A percentile compares a stretch with the other conserved stretches of the same genome.
These are phyloP conservation scores for Antedon mediterranea DNA, from an alignment of 53 echinoderm and acorn worm species.

Conservation along the genomic window DNA sequence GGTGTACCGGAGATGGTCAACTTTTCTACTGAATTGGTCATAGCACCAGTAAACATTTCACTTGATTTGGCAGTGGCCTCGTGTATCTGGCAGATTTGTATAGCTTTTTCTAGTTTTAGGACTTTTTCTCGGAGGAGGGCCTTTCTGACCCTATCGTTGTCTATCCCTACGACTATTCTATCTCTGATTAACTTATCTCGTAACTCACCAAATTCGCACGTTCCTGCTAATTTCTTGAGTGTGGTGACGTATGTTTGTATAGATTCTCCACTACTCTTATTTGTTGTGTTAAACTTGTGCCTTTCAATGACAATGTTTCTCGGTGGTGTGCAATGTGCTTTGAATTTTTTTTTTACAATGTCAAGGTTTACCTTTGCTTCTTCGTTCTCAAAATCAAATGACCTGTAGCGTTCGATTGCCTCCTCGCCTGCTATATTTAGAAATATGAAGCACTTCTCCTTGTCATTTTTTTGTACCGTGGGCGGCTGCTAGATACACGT, in stretches of 20 bases:
- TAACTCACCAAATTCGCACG: background rate
- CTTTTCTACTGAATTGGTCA: no score
- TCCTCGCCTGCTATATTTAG: constrained; percentile 6
- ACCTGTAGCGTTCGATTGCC: constrained; percentile 3
- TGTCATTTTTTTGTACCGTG: background rate
- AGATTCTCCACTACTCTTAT: background rate
- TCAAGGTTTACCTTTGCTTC: background rate
- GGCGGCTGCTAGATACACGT: constrained; percentile 11
- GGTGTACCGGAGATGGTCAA: no score
- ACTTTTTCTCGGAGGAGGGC: background rate
- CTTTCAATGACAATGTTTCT: background rate
- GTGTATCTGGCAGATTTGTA: constrained; percentile 11
- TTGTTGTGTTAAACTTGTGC: constrained; percentile 4
- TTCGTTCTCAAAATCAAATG: background rate
- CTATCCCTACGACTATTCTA: constrained; percentile 4
- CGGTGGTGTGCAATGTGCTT: background rate
- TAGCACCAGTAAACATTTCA: no score
- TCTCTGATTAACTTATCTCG: constrained; percentile 7
- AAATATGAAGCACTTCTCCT: background rate
- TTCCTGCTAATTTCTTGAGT: background rate
- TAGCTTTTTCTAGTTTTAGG: background rate
- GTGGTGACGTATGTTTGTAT: background rate
- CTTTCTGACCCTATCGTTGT: background rate
- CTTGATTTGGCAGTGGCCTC: no score
- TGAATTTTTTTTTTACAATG: background rate